Base-by-base conservation (phyloP, 2,888 invertebrate genomes). In the Coleophora flavipennella region DNA sequence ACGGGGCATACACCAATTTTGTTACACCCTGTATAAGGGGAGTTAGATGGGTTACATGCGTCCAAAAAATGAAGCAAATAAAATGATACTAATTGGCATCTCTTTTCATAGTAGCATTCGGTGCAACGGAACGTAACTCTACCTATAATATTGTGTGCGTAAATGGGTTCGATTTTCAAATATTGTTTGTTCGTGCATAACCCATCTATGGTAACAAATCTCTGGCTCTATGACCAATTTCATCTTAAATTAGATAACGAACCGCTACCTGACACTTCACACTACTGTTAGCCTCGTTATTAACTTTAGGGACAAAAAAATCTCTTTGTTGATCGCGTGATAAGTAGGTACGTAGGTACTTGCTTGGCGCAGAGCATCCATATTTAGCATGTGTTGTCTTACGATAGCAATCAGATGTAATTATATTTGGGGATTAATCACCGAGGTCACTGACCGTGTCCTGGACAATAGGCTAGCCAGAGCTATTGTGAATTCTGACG, bases 361-460 rank as follows among this genome's bases (percentile, higher is more conserved):
- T 20, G 20, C 20, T 20, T 53, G 54, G 63, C 67, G 69, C 68
- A 68, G 67, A 72, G 71, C 76, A 73, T 73, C 67, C 70, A 71
- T 67, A 64, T 67, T 68, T 67, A 56, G 60, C 62, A 55, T 53
- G 46, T 53, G 49, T 45, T 48, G 45, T 44, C 29, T 10, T 11
- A 43, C 46, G 78, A 80, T 80, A 70, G 57, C 44, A 48, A 80
- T 80, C 77, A 63, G 26, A 42, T 45, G 59, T 73, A 77, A 79
- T 80, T 78, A 75, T 62, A 62, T 66, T 63, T 65, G 53, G 54
- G 64, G 66, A 65, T 67, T 67, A 68, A 53, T 49, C 35, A 33
- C 41, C 40, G 48, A 51, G 67, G 49, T 66, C 59, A 57, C n/a
- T 51, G 59, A 58, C 62, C 63, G 49, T 46, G 40, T 41, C 43